Evolutionary conservation across 2,888 invertebrate species (phyloP).

Genomic region (Galerucella nymphaeae): DNA sequence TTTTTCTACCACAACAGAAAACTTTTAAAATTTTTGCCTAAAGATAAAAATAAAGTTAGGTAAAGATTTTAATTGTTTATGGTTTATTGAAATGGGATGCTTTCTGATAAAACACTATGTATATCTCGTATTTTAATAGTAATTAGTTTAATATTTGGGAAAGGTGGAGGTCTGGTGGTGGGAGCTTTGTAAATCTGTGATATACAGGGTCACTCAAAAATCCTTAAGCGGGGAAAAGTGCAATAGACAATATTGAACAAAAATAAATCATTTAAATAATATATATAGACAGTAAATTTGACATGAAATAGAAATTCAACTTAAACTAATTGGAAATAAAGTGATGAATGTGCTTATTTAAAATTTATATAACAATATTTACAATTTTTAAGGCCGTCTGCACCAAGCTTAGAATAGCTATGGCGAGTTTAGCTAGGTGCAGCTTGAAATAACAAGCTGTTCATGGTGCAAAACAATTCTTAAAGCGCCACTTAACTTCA

Average conservation of each 20-base stretch:
- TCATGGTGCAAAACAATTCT: too few relatives aligned
- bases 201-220: conserved; percentile 42
- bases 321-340: too few relatives aligned
- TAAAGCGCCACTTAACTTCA: too few relatives aligned
- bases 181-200: conserved; percentile 49
- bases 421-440: too few relatives aligned
- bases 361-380: neutral
- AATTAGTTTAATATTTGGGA: conserved; percentile 56
- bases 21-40: neutral
- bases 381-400: too few relatives aligned
- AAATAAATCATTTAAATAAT: neutral
- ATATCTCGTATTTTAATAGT: conserved; percentile 47
- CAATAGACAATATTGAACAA: conserved; percentile 20
- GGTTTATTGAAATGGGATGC: neutral
- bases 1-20: neutral
- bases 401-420: too few relatives aligned
- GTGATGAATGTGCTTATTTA: neutral
- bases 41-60: neutral
- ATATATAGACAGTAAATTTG: neutral
- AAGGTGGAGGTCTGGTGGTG: conserved; percentile 59
- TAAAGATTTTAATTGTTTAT: conserved; percentile 9
- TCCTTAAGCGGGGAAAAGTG: conserved; percentile 17
- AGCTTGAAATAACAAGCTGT: too few relatives aligned
- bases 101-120: conserved; percentile 8
- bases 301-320: too few relatives aligned